Evolutionary conservation across 2,888 invertebrate species (phyloP).

Genomic region (Scelioninae gen. 1): DNA sequence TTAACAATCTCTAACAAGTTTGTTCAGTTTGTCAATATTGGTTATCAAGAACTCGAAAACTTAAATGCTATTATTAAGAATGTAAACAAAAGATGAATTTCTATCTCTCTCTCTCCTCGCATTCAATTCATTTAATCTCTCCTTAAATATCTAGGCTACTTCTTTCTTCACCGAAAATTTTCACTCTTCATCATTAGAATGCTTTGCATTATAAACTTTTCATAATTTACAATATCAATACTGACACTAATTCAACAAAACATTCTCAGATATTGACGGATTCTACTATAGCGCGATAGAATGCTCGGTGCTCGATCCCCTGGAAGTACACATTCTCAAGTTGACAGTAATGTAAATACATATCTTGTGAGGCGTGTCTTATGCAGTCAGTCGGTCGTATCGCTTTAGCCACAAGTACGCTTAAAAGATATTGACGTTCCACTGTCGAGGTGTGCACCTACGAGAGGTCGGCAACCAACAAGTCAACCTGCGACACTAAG

Average conservation of each 20-base stretch:
- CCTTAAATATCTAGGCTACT: no score
- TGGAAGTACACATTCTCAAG: constrained; percentile 40
- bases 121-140: no score
- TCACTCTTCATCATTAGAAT: no score
- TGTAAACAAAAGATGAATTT: no score
- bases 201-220: no score
- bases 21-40: no score
- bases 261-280: constrained; percentile 47
- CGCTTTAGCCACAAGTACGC: constrained; percentile 50
- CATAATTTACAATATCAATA: no score
- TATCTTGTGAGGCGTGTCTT: constrained; percentile 50
- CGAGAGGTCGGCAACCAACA: constrained; percentile 27
- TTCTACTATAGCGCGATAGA: constrained; percentile 34
- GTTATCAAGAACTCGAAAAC: no score
- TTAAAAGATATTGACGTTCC: constrained; percentile 59
- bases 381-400: constrained; percentile 41
- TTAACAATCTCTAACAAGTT: no score
- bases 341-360: constrained; percentile 59
- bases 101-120: no score
- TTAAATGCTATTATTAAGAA: no score
- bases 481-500: constrained; percentile 44
- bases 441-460: constrained; percentile 30
- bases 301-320: constrained; percentile 33
- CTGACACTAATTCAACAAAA: constrained; percentile 1
- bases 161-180: no score